These are phyloP conservation scores for Eurypyga helias DNA, from an alignment of 2,113 vertebrate species.

Conservation along the genomic window DNA sequence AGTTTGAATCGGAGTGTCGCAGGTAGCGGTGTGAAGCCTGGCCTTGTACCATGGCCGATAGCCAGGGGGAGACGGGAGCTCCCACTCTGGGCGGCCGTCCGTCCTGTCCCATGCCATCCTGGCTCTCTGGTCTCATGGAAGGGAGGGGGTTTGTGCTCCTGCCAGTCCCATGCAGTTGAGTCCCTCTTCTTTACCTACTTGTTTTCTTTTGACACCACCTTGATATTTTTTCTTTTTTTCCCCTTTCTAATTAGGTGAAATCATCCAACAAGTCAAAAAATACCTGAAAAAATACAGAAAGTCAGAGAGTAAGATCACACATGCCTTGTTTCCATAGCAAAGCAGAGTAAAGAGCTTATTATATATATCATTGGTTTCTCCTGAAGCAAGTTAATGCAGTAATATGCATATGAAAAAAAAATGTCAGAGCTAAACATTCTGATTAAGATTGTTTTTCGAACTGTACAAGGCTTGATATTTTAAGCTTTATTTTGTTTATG, in stretches of 20 bases:
- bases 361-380: constrained; percentile 26
- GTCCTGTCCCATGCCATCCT: fast-evolving
- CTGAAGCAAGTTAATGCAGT: constrained; percentile 53
- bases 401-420: constrained; percentile 48
- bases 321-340: constrained; percentile 69
- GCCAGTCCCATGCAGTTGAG: fast-evolving
- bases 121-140: fast-evolving
- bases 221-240: background rate
- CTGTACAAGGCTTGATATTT: background rate
- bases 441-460: background rate
- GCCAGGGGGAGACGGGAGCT: fast-evolving
- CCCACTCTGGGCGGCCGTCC: fast-evolving
- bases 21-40: background rate
- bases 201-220: background rate
- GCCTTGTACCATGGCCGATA: background rate
- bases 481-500: background rate
- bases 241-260: constrained; percentile 18
- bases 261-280: constrained; percentile 51
- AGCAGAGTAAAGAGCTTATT: constrained; percentile 48
- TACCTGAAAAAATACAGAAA: constrained; percentile 43
- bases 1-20: fast-evolving
- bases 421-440: constrained; percentile 28
- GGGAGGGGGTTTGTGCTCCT: background rate
- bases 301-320: constrained; percentile 38
- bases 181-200: background rate